Conservation (phyloP, 2,113 vertebrate genomes). For the Anser cygnoides region DNA sequence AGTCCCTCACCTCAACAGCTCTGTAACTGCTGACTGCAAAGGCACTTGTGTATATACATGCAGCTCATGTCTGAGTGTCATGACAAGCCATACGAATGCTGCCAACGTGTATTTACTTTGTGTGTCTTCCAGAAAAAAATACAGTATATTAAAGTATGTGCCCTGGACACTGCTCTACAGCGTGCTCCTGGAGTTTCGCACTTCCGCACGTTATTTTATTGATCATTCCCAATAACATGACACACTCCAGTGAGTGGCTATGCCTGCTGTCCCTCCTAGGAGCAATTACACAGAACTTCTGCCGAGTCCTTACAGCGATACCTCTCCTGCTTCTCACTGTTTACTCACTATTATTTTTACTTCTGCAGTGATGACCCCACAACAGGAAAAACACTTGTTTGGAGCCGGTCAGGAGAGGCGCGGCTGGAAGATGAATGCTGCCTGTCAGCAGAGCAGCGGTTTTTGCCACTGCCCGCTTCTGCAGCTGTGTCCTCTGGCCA, state of each 20-base stretch:
- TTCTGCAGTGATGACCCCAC: not conserved
- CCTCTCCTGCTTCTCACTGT: not conserved
- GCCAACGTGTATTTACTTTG: not conserved
- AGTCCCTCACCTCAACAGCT: not conserved
- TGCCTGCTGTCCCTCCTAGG: not conserved
- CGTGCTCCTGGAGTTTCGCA: not conserved
- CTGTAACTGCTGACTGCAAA: rapidly evolving
- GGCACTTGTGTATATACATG: rapidly evolving
- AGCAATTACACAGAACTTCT: not conserved
- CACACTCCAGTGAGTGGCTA: not conserved
- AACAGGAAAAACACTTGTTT: not conserved
- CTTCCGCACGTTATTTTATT: not conserved
- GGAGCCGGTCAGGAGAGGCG: not conserved
- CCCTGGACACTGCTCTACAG: not conserved
- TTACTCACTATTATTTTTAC: not conserved
- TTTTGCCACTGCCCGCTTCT: not conserved
- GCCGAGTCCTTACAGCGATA: not conserved
- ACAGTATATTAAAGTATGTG: not conserved
- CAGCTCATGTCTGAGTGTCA: rapidly evolving
- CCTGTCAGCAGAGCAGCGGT: not conserved
- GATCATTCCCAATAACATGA: not conserved
- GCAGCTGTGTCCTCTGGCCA: not conserved
- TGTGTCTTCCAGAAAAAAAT: rapidly evolving
- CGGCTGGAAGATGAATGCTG: rapidly evolving
- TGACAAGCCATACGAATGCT: rapidly evolving